A percentile compares a stretch with the other conserved stretches of the same genome.
These are phyloP conservation scores for Apodemia hepburni DNA, from an alignment of 2,888 invertebrate genomes.

Conservation along the genomic window DNA sequence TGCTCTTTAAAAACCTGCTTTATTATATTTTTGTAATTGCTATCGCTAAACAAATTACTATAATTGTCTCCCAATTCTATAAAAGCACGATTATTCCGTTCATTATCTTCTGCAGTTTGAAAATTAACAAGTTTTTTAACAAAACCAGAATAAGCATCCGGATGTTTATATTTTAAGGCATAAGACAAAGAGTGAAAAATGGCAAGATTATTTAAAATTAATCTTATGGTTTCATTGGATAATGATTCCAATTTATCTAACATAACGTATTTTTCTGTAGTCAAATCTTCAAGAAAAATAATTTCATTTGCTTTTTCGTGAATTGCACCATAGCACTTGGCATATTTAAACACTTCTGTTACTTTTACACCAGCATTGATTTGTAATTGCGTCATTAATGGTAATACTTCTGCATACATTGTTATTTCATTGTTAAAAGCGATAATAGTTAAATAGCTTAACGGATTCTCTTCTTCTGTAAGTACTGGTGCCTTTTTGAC, in stretches of 20 bases:
- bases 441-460: background rate
- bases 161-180: conserved; percentile 3
- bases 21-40: no score
- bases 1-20: no score
- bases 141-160: background rate
- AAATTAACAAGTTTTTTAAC: background rate
- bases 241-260: conserved; percentile 3
- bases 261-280: background rate
- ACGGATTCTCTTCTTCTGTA: background rate
- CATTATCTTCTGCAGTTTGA: no score
- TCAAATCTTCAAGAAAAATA: conserved; percentile 18
- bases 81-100: no score
- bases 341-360: conserved; percentile 15
- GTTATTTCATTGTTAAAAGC: background rate
- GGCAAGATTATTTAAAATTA: background rate
- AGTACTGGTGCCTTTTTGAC: background rate
- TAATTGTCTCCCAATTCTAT: no score
- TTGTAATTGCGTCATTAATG: conserved; percentile 9
- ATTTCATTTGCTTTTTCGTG: conserved; percentile 12
- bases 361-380: conserved; percentile 8
- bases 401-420: background rate
- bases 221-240: background rate
- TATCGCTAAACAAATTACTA: no score
- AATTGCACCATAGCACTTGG: conserved; percentile 2
- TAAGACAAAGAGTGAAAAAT: conserved; percentile 1